Evolutionary conservation across 2,113 vertebrate genomes (phyloP), one percentile per base, ranked within the genome.

Genomic region (Rhynchopsitta pachyrhyncha): DNA sequence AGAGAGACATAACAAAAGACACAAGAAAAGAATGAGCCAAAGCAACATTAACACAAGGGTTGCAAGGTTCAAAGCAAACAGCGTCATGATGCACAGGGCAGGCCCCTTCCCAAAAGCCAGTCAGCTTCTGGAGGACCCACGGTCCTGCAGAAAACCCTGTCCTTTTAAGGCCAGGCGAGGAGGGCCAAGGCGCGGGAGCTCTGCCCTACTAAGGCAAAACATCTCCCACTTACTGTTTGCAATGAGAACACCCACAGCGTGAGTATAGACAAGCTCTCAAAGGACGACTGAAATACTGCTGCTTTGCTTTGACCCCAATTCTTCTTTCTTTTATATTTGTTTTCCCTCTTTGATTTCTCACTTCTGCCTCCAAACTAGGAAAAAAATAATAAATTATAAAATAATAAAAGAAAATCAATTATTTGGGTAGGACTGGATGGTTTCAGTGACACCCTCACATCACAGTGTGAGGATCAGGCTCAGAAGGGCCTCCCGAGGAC

Each of bases 201-300:
- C 86, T 97, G 91, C 57, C 95, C 96, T 97, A 89, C 95, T 93
- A 95, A 95, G 96, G 96, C 89, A 95, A 96, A 97, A 25, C 88
- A 11, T 53, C 88, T 92, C 86, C 91, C 3, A 3, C 79, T 77
- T 39, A 2, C 80, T 6, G 82, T 19, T 11, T 37, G 76, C 60
- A 6, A 46, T 0, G 13, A 96, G 96, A 97, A 97, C 96, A 97
- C 96, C 95, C 96, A 97, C 95, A 17, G 92, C 1, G 94, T 42
- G 86, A 92, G 75, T 1, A 64, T 2, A 63, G 94, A 59, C 49
- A 4, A 28, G 83, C 95, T 93, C 88, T 86, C 91, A 86, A 24
- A 86, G 91, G 88, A 63, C 3, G 3, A 9, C 88, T 83, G 68
- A 71, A 83, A 83, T 14, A 27, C 60, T 67, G 88, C 92, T 60